These are phyloP conservation scores for Thunnus maccoyii DNA, from an alignment of 2,113 vertebrate genomes.

Conservation along the genomic window DNA sequence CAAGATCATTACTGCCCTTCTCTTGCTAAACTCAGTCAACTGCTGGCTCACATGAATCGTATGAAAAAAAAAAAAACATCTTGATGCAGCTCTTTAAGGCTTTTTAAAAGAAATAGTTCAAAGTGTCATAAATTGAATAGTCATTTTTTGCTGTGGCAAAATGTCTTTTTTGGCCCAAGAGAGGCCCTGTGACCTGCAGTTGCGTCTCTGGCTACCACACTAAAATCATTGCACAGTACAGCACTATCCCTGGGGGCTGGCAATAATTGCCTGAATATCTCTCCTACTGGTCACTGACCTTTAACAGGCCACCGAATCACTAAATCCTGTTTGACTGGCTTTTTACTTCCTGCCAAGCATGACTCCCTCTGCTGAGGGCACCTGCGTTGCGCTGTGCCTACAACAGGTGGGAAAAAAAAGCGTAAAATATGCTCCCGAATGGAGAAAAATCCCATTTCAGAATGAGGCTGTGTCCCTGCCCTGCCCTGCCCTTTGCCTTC, in stretches of 20 bases:
- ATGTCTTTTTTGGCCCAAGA: neutral
- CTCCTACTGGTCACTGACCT: slow-evolving; percentile 74
- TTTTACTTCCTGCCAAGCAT: slow-evolving; percentile 71
- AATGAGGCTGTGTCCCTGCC: slow-evolving; percentile 52
- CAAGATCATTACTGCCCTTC: too few relatives aligned
- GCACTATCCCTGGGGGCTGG: slow-evolving; percentile 4
- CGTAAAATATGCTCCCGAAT: slow-evolving; percentile 8
- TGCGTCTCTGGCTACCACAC: neutral
- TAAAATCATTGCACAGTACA: neutral
- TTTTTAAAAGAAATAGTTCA: too few relatives aligned
- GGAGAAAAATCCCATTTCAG: neutral
- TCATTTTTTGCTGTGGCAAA: neutral
- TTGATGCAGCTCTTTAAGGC: too few relatives aligned
- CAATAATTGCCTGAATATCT: slow-evolving; percentile 76
- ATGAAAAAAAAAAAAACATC: too few relatives aligned
- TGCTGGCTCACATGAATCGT: too few relatives aligned
- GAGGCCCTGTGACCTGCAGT: neutral
- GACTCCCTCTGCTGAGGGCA: slow-evolving; percentile 54
- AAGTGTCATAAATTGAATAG: too few relatives aligned
- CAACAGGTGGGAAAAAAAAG: slow-evolving; percentile 35
- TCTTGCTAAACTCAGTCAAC: too few relatives aligned
- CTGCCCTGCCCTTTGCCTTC: slow-evolving; percentile 63
- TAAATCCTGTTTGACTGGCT: slow-evolving; percentile 74
- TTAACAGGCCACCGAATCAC: slow-evolving; percentile 75
- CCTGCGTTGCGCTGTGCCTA: slow-evolving; percentile 3